Base-by-base conservation (phyloP, 30 jellyfish, hydroid and myxozoan genomes). In the Aurelia sp. region DNA sequence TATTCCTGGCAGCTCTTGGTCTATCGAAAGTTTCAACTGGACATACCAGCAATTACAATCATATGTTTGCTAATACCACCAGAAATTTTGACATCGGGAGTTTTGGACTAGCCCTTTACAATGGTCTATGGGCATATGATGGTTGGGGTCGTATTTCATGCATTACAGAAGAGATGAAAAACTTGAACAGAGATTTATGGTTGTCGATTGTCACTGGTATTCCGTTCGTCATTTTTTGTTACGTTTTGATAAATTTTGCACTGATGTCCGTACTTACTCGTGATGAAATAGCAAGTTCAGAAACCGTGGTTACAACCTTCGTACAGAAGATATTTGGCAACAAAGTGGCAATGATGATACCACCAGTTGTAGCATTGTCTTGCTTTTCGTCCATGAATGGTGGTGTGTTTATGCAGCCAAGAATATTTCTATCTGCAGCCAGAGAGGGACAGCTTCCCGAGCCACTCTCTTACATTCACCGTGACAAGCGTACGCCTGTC, bases 391-490 rank as follows among this genome's bases (percentile, higher is more conserved):
- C 80, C 3, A 20, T 85, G 62, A 52, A 69, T 50, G 88, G 70
- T 4, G 18, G 76, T 2, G 35, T 86, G 50, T 86, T 86, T 76
- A 35, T 90, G 18, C 67, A 67, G 20, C 16, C 85, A 24, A 18
- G 94, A 31, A 13, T 71, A n/a, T 7, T 71, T 13, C 64, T 90
- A 33, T 72, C 97, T 2, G 97, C 97, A 15, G 85, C 90, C 13
- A 69, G 92, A n/a, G 92, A 55, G 8, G 48, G 48, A 38, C 48
- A 38, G 48, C 48, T 38, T 38, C 48, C 48, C 3, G 48, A 38
- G 3, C 48, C 86, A 15, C 61, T 90, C 4, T 74, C 94, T 9
- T 52, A 63, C 76, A 82, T 90, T 38, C 91, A 90, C 38, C 66
- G 44, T 38, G 59, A 76, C n/a, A 51, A 95, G 20, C 70, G 66